Percentiles rank a stretch among this genome's conserved stretches.
These are phyloP conservation scores for Epinephelus awoara DNA, from an alignment of 2,797 vertebrate genomes.

Conservation along the genomic window DNA sequence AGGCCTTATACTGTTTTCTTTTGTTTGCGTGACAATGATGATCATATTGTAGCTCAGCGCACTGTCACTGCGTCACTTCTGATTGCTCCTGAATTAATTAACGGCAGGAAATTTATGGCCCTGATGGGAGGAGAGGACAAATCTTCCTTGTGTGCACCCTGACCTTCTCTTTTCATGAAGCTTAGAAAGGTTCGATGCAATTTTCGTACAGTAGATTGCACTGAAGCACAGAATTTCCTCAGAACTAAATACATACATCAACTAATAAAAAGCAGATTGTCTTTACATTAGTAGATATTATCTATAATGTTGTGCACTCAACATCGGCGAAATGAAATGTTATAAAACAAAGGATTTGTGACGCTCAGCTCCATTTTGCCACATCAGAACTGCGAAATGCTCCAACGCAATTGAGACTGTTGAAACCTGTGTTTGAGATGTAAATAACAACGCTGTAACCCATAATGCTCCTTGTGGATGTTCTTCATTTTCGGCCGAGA, in stretches of 20 bases:
- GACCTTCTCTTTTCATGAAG: constrained; percentile 24
- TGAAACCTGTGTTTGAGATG: constrained; percentile 18
- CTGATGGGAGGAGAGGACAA: constrained; percentile 26
- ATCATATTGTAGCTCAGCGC: constrained; percentile 21
- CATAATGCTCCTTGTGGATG: neutral
- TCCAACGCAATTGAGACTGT: neutral
- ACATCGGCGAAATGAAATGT: neutral
- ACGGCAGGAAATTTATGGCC: constrained; percentile 32
- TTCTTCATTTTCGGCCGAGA: constrained; percentile 23
- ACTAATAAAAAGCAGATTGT: neutral
- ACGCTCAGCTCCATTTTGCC: neutral
- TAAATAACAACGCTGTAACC: constrained; percentile 22
- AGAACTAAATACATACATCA: neutral
- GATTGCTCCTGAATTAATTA: constrained; percentile 58
- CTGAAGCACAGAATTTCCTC: neutral
- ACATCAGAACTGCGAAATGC: neutral
- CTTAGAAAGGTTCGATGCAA: neutral
- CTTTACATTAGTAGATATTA: neutral
- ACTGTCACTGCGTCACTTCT: constrained; percentile 34
- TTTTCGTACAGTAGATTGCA: neutral
- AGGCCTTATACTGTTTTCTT: neutral
- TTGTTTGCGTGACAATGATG: constrained; percentile 24
- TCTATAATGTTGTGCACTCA: neutral
- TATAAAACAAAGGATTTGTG: neutral
- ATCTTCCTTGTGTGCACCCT: constrained; percentile 16